Evolutionary conservation across 2,797 vertebrate species (phyloP), one percentile per base, ranked within the genome.

Genomic region (Clarias pachynema): DNA sequence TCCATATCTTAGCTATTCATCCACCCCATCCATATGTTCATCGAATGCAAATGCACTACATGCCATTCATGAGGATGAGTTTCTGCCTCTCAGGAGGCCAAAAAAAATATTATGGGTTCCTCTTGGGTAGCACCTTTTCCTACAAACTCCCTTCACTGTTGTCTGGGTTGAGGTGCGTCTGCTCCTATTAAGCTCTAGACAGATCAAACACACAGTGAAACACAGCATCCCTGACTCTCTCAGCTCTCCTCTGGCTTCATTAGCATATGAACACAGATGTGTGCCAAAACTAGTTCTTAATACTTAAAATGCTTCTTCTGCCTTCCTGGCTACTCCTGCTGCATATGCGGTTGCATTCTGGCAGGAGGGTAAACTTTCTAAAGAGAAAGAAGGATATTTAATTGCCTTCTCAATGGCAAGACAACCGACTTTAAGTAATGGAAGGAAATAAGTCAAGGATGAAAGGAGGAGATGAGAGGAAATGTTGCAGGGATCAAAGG

Each of bases 11-110:
- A 85, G 84, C 86, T 56, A 79, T 85, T 79, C 69, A 84, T 85
- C 83, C 60, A 56, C 83, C 78, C 78, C 53, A 74, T 37, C 86
- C 85, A 78, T 87, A 91, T 92, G 89, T 86, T 90, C 87, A 89
- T 89, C 81, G 91, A 90, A 93, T 92, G 89, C 90, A 93, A 92
- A 93, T 92, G 86, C 81, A 77, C 77, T 63, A 81, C 86, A 92
- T 91, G 91, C 86, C 88, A 88, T 91, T 89, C 89, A 86, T 68
- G 82, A 44, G 65, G 26, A 82, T 72, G 56, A 84, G 53, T 26
- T 82, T 87, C 75, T 86, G 15, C 56, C 69, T 65, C 72, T 81
- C 88, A 60, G 81, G 44, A 84, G 84, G 62, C 24, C 65, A 88
- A 81, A 84, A 82, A 81, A 83, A 77, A 81, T 75, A 56, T 81